Evolutionary conservation across 1,140 invertebrate genomes (phyloP), one percentile per base, ranked within the genome.

Genomic region (Diabrotica virgifera): DNA sequence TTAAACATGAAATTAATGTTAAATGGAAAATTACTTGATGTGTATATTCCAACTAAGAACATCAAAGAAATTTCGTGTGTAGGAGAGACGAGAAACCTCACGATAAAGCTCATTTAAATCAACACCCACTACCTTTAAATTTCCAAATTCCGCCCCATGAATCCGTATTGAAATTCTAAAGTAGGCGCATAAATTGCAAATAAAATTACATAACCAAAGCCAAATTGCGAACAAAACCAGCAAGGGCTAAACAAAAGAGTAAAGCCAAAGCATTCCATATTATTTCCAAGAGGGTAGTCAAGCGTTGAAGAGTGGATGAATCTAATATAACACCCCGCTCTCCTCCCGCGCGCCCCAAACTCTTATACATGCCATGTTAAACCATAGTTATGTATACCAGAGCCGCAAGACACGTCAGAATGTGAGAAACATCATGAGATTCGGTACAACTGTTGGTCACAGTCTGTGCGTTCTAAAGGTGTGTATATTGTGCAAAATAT

Each of bases 401-500:
- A 62, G 63, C 66, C 67, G 58, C 67, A 69, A 64, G 53, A 62
- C 51, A 54, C 59, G 46, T 69, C 55, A 75, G 70, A 74, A 64
- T 64, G 70, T 74, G 68, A 71, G 24, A 46, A 56, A 59, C 14
- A 12, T 4, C n/a, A 7, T 65, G 6, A 51, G 14, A 35, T 10
- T 13, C 52, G 13, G 40, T 46, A 10, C 5, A 46, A 46, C 40
- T 46, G 5, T 53, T 11, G 52, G 55, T 71, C 63, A 71, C 72
- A 74, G 68, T 77, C 75, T 76, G 69, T 71, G 37, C 64, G 10
- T 40, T 61, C 68, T 71, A 77, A 76, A 77, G 75, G 74, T 77
- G 76, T 78, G 70, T 78, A 78, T 72, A 78, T 77, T 78, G 75
- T 78, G 70, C 72, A 74, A 72, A 78, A 78, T 78, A 78, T 78